Evolutionary conservation across 2,888 invertebrate genomes (phyloP).

Genomic region (Loripinus fragilis): DNA sequence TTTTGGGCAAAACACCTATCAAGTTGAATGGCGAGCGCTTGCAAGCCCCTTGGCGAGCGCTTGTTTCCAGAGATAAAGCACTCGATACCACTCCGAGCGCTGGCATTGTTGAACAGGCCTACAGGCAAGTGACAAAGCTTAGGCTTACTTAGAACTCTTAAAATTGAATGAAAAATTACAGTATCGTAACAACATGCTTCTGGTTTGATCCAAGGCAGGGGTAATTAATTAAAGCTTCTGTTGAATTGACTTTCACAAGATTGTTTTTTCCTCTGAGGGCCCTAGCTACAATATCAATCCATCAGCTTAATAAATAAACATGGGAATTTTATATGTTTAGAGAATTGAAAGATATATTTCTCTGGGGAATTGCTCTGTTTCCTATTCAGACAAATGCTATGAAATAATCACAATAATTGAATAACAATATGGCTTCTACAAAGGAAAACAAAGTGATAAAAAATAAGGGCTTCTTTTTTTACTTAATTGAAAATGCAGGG

Average conservation of each 20-base stretch:
- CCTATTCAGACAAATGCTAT: background rate
- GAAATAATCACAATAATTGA: constrained; percentile 18
- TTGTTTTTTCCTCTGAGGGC: constrained; percentile 1
- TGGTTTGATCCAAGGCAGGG: background rate
- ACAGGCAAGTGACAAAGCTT: too few species aligned
- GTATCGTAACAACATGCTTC: too few species aligned
- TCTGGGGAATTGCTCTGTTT: background rate
- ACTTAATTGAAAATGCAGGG: too few species aligned
- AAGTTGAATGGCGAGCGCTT: too few species aligned
- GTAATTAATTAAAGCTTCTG: constrained; percentile 13
- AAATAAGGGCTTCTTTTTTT: too few species aligned
- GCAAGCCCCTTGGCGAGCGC: too few species aligned
- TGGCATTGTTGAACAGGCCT: too few species aligned
- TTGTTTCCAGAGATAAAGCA: too few species aligned
- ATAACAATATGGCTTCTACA: background rate
- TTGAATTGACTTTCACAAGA: background rate
- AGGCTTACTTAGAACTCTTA: too few species aligned
- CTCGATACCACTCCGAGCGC: too few species aligned
- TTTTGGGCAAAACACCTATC: too few species aligned
- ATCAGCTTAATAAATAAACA: constrained; percentile 21
- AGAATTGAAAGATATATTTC: constrained; percentile 22
- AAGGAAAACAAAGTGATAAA: background rate
- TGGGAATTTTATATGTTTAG: constrained; percentile 8
- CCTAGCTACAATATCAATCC: constrained; percentile 15
- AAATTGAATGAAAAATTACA: too few species aligned